Evolutionary conservation across 92 coral and sea anemone genomes (phyloP), one percentile per base, ranked within the genome.

Genomic region (Actinostola sp.): DNA sequence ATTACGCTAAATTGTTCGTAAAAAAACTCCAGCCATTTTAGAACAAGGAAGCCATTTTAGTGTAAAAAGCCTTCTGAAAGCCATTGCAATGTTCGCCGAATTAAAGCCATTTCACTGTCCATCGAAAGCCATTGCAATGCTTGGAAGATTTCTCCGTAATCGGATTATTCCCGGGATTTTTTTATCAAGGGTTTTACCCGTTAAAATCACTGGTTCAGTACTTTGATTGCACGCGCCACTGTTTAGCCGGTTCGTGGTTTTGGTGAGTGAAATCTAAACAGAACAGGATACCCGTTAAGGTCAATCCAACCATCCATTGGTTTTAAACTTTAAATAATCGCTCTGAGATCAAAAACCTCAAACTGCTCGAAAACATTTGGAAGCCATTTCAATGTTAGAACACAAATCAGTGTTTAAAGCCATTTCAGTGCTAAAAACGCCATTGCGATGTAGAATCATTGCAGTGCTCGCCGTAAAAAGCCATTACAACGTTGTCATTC

Each of bases 141-240:
- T 66, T 41, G 54, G 23, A 66, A 28, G 33, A 63, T 63, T 36
- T 63, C 45, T 38, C 17, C 25, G 3, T 36, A 39, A 23, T 35
- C 66, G 46, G 66, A 17, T 61, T 31, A 34, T 68, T 68, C 62
- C 74, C 61, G 46, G 74, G 74, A 51, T 30, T 45, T 31, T 34
- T 57, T 34, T 20, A 33, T 68, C 74, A 51, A 68, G 74, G 74
- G 74, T 68, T 49, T 68, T 68, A 68, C 74, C 74, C 57, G 74
- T 68, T 16, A 51, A 57, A 57, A 19, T 33, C 74, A 52, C 50
- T 68, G 74, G 62, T 49, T 39, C 62, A 56, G 9, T 52, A 29
- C 52, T 46, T 51, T 33, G 16, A 15, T 13, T 52, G 50, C 74
- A 68, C 74, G 74, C 74, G 74, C 32, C 74, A 32, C 15, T 50